A percentile compares a stretch with the other conserved stretches of the same genome.
These are phyloP conservation scores for Sarcoramphus papa DNA, from an alignment of 2,797 vertebrate genomes.

Conservation along the genomic window DNA sequence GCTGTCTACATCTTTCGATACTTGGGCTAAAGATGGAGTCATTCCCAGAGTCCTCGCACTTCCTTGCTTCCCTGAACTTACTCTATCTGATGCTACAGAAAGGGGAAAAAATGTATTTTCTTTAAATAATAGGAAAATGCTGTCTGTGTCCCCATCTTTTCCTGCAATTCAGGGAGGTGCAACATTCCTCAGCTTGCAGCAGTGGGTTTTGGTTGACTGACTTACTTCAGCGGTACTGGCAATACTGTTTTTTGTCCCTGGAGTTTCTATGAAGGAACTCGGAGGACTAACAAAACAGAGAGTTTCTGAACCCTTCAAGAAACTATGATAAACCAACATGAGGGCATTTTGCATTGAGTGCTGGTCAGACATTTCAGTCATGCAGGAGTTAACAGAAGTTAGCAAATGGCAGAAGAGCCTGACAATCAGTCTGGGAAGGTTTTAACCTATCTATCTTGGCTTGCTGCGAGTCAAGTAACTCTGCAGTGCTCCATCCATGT, in stretches of 20 bases:
- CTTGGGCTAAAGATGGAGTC: background rate
- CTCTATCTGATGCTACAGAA: background rate
- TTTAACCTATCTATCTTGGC: background rate
- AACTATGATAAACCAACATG: background rate
- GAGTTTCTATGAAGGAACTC: background rate
- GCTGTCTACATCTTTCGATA: background rate
- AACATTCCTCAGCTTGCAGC: background rate
- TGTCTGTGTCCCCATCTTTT: background rate
- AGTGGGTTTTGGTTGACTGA: background rate
- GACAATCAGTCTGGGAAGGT: background rate
- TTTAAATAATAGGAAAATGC: background rate
- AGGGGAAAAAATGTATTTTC: background rate
- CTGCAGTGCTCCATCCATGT: rapidly evolving
- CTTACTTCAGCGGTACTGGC: background rate
- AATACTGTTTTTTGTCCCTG: background rate
- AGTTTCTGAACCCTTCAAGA: background rate
- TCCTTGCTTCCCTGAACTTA: background rate
- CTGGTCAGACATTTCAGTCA: background rate
- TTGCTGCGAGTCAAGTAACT: background rate
- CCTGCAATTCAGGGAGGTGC: background rate
- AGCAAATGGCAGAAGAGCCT: background rate
- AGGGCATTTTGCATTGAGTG: background rate
- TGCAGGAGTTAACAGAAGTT: background rate
- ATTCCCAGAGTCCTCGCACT: background rate
- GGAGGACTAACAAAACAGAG: background rate